Conservation (phyloP, 2,888 invertebrate genomes). For the Cosmia pyralina region DNA sequence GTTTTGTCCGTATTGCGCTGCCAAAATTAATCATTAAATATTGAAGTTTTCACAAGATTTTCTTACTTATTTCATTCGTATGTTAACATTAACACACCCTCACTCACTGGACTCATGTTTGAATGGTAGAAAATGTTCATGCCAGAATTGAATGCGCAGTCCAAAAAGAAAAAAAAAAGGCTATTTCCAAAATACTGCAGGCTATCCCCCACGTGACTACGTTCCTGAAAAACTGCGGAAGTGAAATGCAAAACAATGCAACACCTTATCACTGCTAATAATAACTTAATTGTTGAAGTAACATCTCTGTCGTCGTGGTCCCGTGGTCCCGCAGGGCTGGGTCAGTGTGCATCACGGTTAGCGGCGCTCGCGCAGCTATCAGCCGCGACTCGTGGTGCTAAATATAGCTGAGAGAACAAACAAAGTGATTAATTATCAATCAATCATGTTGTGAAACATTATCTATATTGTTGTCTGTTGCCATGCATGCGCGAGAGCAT, state of each 20-base stretch:
- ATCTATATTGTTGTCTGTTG: slow-evolving; percentile 38
- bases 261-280: not conserved
- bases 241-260: not conserved
- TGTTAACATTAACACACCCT: no score
- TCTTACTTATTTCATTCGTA: no score
- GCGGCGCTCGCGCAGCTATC: slow-evolving; percentile 35
- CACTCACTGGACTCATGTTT: no score
- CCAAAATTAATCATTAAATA: no score
- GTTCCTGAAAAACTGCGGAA: slow-evolving; percentile 1
- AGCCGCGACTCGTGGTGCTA: slow-evolving; percentile 24
- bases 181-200: not conserved
- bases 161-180: no score
- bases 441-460: slow-evolving; percentile 21
- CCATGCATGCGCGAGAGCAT: not conserved
- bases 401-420: slow-evolving; percentile 27
- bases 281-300: not conserved
- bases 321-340: slow-evolving; percentile 36
- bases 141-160: no score
- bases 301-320: not conserved
- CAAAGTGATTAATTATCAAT: slow-evolving; percentile 20
- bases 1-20: no score
- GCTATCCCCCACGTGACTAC: not conserved
- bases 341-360: slow-evolving; percentile 53
- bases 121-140: no score
- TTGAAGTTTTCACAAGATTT: no score